A percentile compares a stretch with the other conserved stretches of the same genome.
These are phyloP conservation scores for Achatina immaculata DNA, from an alignment of 1,140 invertebrate species.

Conservation along the genomic window DNA sequence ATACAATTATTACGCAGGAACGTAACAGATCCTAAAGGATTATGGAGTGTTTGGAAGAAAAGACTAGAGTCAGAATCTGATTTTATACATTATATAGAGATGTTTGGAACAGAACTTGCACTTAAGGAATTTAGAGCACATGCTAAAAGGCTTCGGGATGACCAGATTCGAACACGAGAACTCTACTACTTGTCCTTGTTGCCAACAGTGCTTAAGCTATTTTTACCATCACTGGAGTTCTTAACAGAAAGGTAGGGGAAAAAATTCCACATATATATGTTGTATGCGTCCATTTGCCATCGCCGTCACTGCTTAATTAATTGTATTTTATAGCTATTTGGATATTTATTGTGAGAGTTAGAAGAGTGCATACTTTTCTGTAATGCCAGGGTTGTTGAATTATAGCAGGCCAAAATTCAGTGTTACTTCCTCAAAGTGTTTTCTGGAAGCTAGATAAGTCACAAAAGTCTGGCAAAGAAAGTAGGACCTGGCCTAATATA, in stretches of 20 bases:
- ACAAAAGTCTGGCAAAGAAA: too few species aligned
- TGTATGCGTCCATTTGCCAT: too few species aligned
- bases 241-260: slow-evolving; percentile 80
- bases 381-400: too few species aligned
- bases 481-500: too few species aligned
- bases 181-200: slow-evolving; percentile 85
- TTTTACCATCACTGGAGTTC: slow-evolving; percentile 84
- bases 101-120: slow-evolving; percentile 90
- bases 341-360: too few species aligned
- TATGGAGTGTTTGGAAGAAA: slow-evolving; percentile 89
- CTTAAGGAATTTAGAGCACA: slow-evolving; percentile 85
- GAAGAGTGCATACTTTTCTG: too few species aligned
- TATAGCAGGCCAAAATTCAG: too few species aligned
- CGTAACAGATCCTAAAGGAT: slow-evolving; percentile 83
- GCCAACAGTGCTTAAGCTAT: slow-evolving; percentile 83
- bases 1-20: slow-evolving; percentile 56
- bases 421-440: too few species aligned
- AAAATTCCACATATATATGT: too few species aligned
- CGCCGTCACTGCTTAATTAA: too few species aligned
- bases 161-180: slow-evolving; percentile 84
- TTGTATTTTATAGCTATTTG: too few species aligned
- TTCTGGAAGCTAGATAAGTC: too few species aligned
- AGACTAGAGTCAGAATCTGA: slow-evolving; percentile 89
- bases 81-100: slow-evolving; percentile 90
- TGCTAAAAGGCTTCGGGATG: slow-evolving; percentile 87